Conservation (phyloP, 2,113 vertebrate genomes). For the Sander lucioperca region DNA sequence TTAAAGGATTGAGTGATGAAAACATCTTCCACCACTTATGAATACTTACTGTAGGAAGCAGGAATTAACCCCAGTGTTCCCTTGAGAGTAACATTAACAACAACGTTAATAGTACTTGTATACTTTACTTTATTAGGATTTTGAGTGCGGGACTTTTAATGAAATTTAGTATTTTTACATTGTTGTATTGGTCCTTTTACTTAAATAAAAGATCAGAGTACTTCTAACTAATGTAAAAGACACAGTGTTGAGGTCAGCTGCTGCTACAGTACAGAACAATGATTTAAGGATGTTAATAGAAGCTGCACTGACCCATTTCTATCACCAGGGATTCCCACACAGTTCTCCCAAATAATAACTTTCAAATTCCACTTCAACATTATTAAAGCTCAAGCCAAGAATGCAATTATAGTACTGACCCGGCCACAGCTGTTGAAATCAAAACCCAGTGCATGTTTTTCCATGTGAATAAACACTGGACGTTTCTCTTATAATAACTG, state of each 20-base stretch:
- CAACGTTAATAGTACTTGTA: no score
- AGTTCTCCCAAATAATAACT: conserved; percentile 10
- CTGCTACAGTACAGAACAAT: neutral
- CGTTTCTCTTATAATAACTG: neutral
- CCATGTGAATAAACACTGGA: conserved; percentile 39
- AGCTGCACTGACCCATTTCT: conserved; percentile 28
- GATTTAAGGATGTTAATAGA: conserved; percentile 19
- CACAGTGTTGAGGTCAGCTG: neutral
- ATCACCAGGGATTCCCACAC: conserved; percentile 6
- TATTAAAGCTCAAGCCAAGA: conserved; percentile 33
- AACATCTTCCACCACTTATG: no score
- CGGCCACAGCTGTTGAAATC: conserved; percentile 11
- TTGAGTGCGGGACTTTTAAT: neutral
- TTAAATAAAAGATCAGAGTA: neutral
- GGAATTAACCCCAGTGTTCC: no score
- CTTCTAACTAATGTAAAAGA: neutral
- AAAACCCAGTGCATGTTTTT: conserved; percentile 42
- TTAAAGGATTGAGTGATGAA: no score
- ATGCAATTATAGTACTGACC: conserved; percentile 9
- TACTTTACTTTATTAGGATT: no score
- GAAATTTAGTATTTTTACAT: neutral
- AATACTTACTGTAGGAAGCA: no score
- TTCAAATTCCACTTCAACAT: neutral
- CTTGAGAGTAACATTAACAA: no score
- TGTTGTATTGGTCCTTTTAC: neutral